Conservation (phyloP, 2,888 invertebrate species). For the Lasioglossum leucozonium region DNA sequence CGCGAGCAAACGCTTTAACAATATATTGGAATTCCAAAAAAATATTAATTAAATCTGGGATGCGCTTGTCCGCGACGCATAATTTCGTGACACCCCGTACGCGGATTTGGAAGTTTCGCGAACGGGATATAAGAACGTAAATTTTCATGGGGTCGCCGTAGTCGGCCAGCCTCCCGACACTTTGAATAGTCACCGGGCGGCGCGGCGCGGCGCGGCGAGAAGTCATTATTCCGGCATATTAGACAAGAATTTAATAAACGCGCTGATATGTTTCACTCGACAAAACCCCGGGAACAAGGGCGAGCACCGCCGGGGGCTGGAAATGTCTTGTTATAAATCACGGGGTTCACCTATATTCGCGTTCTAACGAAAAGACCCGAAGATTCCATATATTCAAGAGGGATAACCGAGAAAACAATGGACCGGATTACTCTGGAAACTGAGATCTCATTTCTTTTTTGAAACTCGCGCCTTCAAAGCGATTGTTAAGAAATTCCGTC, state of each 20-base stretch:
- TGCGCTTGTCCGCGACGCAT: too few species aligned
- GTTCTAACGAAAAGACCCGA: constrained; percentile 22
- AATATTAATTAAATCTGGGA: too few species aligned
- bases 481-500: too few species aligned
- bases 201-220: constrained; percentile 21
- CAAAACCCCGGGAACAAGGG: constrained; percentile 55
- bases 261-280: constrained; percentile 76
- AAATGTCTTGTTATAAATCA: constrained; percentile 71
- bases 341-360: constrained; percentile 21
- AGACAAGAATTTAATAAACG: constrained; percentile 82
- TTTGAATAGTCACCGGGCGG: constrained; percentile 41
- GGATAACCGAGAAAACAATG: constrained; percentile 37
- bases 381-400: constrained; percentile 26
- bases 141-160: constrained; percentile 33
- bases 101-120: background rate
- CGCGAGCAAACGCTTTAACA: too few species aligned
- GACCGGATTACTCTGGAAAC: constrained; percentile 28
- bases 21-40: too few species aligned
- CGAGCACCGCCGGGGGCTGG: constrained; percentile 32
- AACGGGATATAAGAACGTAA: constrained; percentile 27
- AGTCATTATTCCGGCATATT: constrained; percentile 78
- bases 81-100: too few species aligned
- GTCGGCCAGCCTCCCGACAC: constrained; percentile 14
- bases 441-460: background rate
- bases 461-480: too few species aligned